Base-by-base conservation (phyloP, 2,113 vertebrate species). In the Pseudopipra pipra region DNA sequence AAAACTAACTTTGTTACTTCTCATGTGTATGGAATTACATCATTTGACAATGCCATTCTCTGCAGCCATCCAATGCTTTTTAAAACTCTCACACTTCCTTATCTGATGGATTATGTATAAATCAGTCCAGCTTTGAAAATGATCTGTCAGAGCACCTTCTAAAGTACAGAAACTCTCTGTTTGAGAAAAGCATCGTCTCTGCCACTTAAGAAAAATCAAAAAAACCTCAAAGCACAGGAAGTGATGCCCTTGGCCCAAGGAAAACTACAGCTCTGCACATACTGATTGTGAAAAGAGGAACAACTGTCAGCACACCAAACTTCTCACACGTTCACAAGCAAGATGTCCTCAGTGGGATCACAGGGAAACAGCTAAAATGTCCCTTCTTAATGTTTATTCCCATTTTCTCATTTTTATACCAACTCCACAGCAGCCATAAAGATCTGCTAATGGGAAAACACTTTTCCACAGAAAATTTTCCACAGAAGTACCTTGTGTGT, bases 401-500 rank as follows among this genome's bases (percentile, higher is more conserved):
- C 20, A 44, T 54, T 65, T 5, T 1, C 30, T 78, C n/a, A 22
- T 66, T 84, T 84, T 66, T 55, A 11, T 28, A 35, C 66, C n/a
- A 54, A 7, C 47, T 37, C 18, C 23, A 2, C 1, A 24, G 71
- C 43, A 84, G 37, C 37, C 47, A 51, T 1, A 47, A 37, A 66
- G 62, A 43, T 37, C 21, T 59, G 19, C 52, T 71, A n/a, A 28
- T 3, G 17, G 47, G n/a, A 70, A 83, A 93, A 73, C 25, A 49
- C 14, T 90, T 84, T 90, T 59, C 83, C 33, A n/a, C 1, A 52
- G 59, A 25, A 30, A n/a, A 23, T 63, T 80, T 90, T n/a, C 44
- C 25, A n/a, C 9, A 72, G 72, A 35, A 56, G 37, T 81, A 99
- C 99, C 99, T 98, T 93, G 98, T 84, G 92, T 91, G 28, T 90